Base-by-base conservation (phyloP, 1,140 invertebrate species). In the Heliconius congener region DNA sequence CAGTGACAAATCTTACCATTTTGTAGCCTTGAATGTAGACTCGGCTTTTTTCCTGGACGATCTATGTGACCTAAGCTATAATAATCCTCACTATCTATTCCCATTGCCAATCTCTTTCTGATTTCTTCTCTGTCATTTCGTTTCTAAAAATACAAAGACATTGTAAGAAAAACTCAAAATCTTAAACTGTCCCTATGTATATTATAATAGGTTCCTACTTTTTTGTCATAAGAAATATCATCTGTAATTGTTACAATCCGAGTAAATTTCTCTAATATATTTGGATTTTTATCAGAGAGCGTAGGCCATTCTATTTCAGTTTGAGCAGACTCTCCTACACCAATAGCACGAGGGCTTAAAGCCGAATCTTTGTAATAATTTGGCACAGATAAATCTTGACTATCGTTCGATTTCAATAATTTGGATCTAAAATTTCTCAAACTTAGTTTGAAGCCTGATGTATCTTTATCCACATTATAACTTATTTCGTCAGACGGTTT, bases 61-160 rank as follows among this genome's bases (percentile, higher is more conserved):
- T 96, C 95, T 87, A 93, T 88, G 78, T 92, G 89, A 78, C 96
- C 95, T 84, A 95, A 88, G 75, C 94, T 95, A 85, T 96, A 96
- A 89, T 96, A 96, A 85, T 98, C 97, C 84, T 98, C 97, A 71
- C 96, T 95, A 82, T 98, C 97, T 78, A 96, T 96, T 46, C 97
- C 98, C 97, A 98, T 98, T 1, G 98, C 98, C 85, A 99, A 93
- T 81, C 98, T 96, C 86, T 97, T 96, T 77, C 98, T 96, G 83
- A 99, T 99, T 95, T 98, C 98, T 93, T 99, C 98, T 80, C 98
- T 95, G 90, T 99, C 98, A 96, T 98, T 98, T 86, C 97, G 96
- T 90, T 97, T 96, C 97, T 98, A 95, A 73, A 88, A 82, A 72
- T 71, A 78, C 76, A 39, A 74, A 76, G 80, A 71, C 46, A 30